Evolutionary conservation across 2,113 vertebrate species (phyloP), one percentile per base, ranked within the genome.

Genomic region (Phyllopteryx taeniolatus): DNA sequence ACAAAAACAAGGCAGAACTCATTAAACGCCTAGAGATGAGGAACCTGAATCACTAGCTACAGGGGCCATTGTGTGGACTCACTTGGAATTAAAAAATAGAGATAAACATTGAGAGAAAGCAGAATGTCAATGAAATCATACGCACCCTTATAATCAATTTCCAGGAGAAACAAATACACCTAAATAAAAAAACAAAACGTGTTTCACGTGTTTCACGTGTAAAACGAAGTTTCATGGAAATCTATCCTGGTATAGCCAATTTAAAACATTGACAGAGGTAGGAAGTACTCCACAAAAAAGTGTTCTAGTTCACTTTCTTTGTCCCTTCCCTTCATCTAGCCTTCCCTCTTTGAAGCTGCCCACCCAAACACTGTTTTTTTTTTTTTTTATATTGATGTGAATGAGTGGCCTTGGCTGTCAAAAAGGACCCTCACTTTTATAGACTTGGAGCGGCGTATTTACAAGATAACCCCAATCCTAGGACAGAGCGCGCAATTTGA

Each of bases 1-100:
- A 90, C 79, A 86, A 86, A 91, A 92, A 91, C 86, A 92, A 87
- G 88, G 90, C 83, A 92, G 88, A 93, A 91, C 86, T 91, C 90
- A 92, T 92, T 92, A 92, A 80, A 86, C 80, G 86, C 82, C 80
- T 79, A 81, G 78, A 92, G 88, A 91, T 85, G 86, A 90, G 89
- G 89, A 91, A 86, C 82, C 80, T 85, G 83, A 89, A 90, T 87
- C 82, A 80, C 74, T 89, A 81, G 86, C 89, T 89, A 77, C 78
- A 79, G 83, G 88, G 83, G 71, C 80, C 73, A 74, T 85, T 85
- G 76, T 83, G 76, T 83, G 83, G 83, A 81, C 89, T 89, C 86
- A 88, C 77, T 84, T 77, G 67, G 78, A 91, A 77, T 82, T 75
- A 72, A 81, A 85, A 67, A 75, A 65, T 85, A 80, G 64, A 71